A percentile compares a stretch with the other conserved stretches of the same genome.
These are phyloP conservation scores for Drosophila mojavensis DNA, from an alignment of 1,140 invertebrate species.

Conservation along the genomic window DNA sequence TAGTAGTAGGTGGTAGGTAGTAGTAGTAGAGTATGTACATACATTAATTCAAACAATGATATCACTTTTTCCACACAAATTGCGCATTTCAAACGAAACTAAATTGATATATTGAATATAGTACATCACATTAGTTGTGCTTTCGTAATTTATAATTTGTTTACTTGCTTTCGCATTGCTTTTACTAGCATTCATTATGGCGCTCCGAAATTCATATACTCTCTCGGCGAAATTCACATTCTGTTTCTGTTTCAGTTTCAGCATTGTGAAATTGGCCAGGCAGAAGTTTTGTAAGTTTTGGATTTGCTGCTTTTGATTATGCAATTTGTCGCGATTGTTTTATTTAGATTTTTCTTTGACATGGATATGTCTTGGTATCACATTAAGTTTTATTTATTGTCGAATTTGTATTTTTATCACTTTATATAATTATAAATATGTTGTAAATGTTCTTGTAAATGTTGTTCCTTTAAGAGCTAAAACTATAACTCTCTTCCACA, in stretches of 20 bases:
- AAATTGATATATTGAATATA: constrained; percentile 34
- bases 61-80: constrained; percentile 84
- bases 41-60: constrained; percentile 50
- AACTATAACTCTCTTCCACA: too few relatives aligned
- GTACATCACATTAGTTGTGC: constrained; percentile 51
- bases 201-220: constrained; percentile 52
- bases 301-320: constrained; percentile 45
- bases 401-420: not conserved
- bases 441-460: too few relatives aligned
- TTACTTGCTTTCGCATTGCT: constrained; percentile 29
- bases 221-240: constrained; percentile 67
- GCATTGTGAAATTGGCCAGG: constrained; percentile 72
- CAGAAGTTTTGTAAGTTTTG: constrained; percentile 31
- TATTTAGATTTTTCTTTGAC: constrained; percentile 12
- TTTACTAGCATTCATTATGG: constrained; percentile 44
- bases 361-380: constrained; percentile 56
- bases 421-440: not conserved
- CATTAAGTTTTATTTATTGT: constrained; percentile 1
- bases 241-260: constrained; percentile 1
- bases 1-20: constrained; percentile 29
- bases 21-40: constrained; percentile 36
- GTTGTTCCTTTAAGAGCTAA: too few relatives aligned
- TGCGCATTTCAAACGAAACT: constrained; percentile 62
- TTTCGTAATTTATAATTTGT: constrained; percentile 40
- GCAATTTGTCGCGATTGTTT: constrained; percentile 30